phyloP scores from a whole-genome alignment of 2,888 invertebrate genomes.

The Epinotia nisella region DNA sequence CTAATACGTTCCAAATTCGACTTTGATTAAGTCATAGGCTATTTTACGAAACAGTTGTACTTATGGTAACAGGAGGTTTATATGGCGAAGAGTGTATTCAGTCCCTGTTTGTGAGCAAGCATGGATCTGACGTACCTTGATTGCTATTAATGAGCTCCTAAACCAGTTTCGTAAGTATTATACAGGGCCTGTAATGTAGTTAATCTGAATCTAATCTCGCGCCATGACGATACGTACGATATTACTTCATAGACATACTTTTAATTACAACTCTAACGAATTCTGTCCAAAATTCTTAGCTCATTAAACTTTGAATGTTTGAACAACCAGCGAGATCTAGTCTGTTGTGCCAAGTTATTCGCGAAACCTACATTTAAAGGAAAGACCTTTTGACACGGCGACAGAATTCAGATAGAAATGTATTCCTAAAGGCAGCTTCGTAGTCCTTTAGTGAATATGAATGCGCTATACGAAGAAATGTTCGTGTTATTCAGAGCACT shows the following conservation, averaged over 20 bases:
- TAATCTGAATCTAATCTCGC: not conserved
- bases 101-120: no score
- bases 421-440: no score
- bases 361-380: not conserved
- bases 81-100: not conserved
- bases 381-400: no score
- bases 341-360: constrained; percentile 12
- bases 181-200: not conserved
- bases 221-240: no score
- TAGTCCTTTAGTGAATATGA: no score
- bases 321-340: not conserved
- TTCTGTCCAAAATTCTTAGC: not conserved
- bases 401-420: no score
- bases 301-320: constrained; percentile 17
- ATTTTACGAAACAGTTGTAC: no score
- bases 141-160: not conserved
- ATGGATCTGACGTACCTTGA: no score
- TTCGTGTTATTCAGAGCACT: no score
- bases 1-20: no score
- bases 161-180: not conserved
- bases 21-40: no score
- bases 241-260: not conserved
- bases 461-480: no score
- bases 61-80: not conserved
- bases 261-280: not conserved